Evolutionary conservation across 2,888 invertebrate species (phyloP).

Genomic region (Lobophora halterata): DNA sequence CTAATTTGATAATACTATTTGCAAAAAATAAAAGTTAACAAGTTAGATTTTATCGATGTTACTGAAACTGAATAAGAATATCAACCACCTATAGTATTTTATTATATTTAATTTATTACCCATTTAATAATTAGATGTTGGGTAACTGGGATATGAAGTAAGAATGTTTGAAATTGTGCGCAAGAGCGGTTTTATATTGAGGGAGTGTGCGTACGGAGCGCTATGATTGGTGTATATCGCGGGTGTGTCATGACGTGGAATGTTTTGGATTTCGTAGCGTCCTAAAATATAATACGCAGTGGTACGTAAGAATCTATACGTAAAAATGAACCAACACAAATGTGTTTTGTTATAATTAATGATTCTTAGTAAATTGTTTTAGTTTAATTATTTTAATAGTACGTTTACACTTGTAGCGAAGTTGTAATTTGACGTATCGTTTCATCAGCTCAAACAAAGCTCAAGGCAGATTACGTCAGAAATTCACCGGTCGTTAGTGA

Average conservation of each 20-base stretch:
- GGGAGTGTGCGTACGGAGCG: constrained; percentile 52
- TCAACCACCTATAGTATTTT: constrained; percentile 75
- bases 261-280: constrained; percentile 15
- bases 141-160: constrained; percentile 37
- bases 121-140: constrained; percentile 60
- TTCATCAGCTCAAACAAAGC: constrained; percentile 38
- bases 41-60: constrained; percentile 65
- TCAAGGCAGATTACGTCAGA: constrained; percentile 56
- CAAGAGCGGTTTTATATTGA: constrained; percentile 55
- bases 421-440: constrained; percentile 20
- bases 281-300: not conserved
- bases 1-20: constrained; percentile 40
- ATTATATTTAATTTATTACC: constrained; percentile 70
- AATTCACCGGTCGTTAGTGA: no score
- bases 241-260: constrained; percentile 65
- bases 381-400: not conserved
- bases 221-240: constrained; percentile 63
- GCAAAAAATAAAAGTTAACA: constrained; percentile 24
- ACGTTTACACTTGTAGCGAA: not conserved
- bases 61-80: constrained; percentile 79
- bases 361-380: not conserved
- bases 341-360: not conserved
- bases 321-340: constrained; percentile 1
- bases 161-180: constrained; percentile 46
- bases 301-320: not conserved